Conservation (phyloP, 23 tunicate species). For the Styela clava region DNA sequence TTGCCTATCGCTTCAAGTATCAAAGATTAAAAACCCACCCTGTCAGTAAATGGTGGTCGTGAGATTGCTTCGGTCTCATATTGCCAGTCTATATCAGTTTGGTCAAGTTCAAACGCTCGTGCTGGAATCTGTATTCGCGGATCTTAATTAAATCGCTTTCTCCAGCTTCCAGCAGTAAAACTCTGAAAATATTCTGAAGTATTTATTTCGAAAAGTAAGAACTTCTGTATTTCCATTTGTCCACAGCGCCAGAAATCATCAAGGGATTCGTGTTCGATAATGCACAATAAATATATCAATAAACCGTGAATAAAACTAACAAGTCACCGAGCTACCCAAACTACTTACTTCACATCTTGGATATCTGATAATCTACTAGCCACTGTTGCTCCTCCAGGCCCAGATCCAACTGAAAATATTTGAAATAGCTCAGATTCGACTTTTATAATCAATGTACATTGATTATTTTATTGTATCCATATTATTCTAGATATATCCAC, state of each 20-base stretch:
- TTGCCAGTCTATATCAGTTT: conserved; percentile 29
- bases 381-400: conserved; percentile 49
- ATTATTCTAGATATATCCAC: too few relatives aligned
- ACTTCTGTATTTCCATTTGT: too few relatives aligned
- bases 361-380: conserved; percentile 53
- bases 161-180: neutral
- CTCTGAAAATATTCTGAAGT: conserved; percentile 4
- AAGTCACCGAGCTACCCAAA: neutral
- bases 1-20: too few relatives aligned
- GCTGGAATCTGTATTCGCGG: conserved; percentile 24
- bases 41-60: conserved; percentile 16
- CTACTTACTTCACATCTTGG: conserved; percentile 26
- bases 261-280: neutral
- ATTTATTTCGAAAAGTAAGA: too few relatives aligned
- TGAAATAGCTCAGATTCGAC: neutral
- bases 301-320: too few relatives aligned
- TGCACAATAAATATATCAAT: too few relatives aligned
- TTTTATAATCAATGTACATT: too few relatives aligned
- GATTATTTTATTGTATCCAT: too few relatives aligned
- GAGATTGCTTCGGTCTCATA: too few relatives aligned
- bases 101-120: neutral
- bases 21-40: neutral
- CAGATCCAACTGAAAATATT: conserved; percentile 53
- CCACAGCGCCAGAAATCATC: neutral
- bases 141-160: neutral